Conservation (phyloP, 2,797 vertebrate species). For the Peromyscus attwateri region DNA sequence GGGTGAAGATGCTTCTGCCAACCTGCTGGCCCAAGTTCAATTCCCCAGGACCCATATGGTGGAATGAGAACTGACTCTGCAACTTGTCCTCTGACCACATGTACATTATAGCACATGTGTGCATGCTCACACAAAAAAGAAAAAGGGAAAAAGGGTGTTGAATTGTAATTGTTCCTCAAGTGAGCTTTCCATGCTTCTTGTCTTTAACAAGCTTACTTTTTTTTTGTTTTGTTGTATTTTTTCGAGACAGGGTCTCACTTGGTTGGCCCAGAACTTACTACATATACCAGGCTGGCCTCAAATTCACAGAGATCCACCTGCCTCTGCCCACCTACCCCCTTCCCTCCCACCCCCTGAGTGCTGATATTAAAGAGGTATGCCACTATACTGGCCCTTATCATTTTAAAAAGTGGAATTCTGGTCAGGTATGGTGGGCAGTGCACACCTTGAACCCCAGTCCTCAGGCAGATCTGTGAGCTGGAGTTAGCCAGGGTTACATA, state of each 20-base stretch:
- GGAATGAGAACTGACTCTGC: neutral
- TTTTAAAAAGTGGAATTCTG: neutral
- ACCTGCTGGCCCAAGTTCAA: neutral
- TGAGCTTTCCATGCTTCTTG: neutral
- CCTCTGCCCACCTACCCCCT: neutral
- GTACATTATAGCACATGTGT: neutral
- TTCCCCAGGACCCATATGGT: neutral
- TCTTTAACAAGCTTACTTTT: neutral
- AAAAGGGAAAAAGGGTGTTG: too few species aligned
- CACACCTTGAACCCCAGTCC: neutral
- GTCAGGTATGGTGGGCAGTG: neutral
- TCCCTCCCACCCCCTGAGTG: neutral
- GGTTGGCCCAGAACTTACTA: neutral
- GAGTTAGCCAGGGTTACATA: neutral
- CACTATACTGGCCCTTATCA: neutral
- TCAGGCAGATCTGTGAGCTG: neutral
- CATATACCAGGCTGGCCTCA: neutral
- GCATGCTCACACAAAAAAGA: neutral
- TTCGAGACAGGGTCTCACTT: neutral
- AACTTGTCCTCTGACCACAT: neutral
- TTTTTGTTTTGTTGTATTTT: neutral
- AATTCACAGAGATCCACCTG: neutral
- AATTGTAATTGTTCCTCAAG: neutral
- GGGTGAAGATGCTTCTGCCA: neutral
- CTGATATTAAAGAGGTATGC: neutral